Percentiles rank a stretch among this genome's conserved stretches.
Conservation (phyloP, 1,140 invertebrate genomes). For the Saxidomus purpurata region DNA sequence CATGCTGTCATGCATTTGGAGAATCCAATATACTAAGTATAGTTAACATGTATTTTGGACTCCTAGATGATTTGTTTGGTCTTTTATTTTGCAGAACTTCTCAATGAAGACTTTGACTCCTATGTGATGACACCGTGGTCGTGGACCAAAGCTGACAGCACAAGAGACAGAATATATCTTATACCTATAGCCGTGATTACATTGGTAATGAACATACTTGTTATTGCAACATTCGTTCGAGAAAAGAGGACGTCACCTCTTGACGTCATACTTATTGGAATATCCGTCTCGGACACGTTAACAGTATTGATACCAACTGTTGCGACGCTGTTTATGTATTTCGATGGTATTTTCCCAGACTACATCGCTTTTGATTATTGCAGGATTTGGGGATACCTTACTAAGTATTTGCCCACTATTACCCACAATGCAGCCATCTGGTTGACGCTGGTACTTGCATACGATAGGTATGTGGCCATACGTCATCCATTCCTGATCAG, state of each 20-base stretch:
- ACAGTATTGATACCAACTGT: slow-evolving; percentile 45
- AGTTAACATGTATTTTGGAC: too few relatives aligned
- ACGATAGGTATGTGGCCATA: slow-evolving; percentile 45
- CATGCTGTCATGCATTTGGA: too few relatives aligned
- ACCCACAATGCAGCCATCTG: slow-evolving; percentile 57
- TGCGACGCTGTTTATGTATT: slow-evolving; percentile 19
- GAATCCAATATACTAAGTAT: too few relatives aligned
- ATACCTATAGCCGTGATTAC: slow-evolving; percentile 42
- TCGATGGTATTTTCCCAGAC: slow-evolving; percentile 39
- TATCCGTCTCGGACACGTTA: slow-evolving; percentile 52
- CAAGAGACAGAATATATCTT: background rate
- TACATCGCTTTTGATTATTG: slow-evolving; percentile 40
- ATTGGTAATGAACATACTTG: slow-evolving; percentile 41
- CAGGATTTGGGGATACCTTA: slow-evolving; percentile 42
- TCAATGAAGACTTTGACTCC: slow-evolving; percentile 59
- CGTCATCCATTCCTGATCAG: slow-evolving; percentile 31
- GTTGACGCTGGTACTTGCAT: slow-evolving; percentile 53
- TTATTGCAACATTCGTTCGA: slow-evolving; percentile 41
- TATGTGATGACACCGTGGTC: slow-evolving; percentile 58
- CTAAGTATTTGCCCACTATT: slow-evolving; percentile 60
- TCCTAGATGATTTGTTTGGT: too few relatives aligned
- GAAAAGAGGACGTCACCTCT: slow-evolving; percentile 50
- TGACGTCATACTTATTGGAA: slow-evolving; percentile 43
- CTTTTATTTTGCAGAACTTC: slow-evolving; percentile 36
- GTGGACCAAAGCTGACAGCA: slow-evolving; percentile 20